Conservation (phyloP, 2,888 invertebrate genomes). For the Drosophila histrio region DNA sequence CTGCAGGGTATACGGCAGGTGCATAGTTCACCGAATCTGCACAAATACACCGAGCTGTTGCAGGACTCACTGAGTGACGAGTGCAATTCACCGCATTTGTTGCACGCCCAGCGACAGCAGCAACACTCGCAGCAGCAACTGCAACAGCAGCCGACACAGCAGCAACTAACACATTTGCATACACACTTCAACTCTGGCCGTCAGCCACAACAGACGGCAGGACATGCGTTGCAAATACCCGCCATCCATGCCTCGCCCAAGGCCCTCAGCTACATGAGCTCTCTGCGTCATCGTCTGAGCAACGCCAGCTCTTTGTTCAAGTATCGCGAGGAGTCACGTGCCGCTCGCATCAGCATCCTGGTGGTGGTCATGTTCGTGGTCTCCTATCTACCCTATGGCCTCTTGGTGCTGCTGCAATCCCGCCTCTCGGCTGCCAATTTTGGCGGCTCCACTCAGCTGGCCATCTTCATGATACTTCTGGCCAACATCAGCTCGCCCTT, state of each 20-base stretch:
- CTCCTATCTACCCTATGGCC: constrained; percentile 84
- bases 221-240: constrained; percentile 81
- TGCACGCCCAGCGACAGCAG: constrained; percentile 68
- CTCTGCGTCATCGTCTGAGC: constrained; percentile 91
- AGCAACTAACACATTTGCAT: constrained; percentile 42
- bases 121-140: constrained; percentile 40
- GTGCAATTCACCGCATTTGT: constrained; percentile 73
- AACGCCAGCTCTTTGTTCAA: constrained; percentile 93
- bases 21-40: constrained; percentile 84
- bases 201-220: constrained; percentile 55
- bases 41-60: constrained; percentile 76
- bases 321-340: constrained; percentile 94
- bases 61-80: constrained; percentile 69
- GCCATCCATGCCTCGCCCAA: constrained; percentile 83
- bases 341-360: constrained; percentile 91
- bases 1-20: constrained; percentile 82
- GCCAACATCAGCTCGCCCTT: constrained; percentile 84
- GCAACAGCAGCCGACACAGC: constrained; percentile 35
- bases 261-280: constrained; percentile 86
- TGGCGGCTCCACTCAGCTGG: constrained; percentile 81
- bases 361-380: constrained; percentile 85
- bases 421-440: constrained; percentile 81
- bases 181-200: constrained; percentile 58
- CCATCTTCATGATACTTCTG: constrained; percentile 83
- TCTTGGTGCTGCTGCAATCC: constrained; percentile 83